Percentiles rank a stretch among this genome's conserved stretches.
phyloP scores from a whole-genome alignment of 2,797 vertebrate genomes.

The Enteromius afrohamiltoni region DNA sequence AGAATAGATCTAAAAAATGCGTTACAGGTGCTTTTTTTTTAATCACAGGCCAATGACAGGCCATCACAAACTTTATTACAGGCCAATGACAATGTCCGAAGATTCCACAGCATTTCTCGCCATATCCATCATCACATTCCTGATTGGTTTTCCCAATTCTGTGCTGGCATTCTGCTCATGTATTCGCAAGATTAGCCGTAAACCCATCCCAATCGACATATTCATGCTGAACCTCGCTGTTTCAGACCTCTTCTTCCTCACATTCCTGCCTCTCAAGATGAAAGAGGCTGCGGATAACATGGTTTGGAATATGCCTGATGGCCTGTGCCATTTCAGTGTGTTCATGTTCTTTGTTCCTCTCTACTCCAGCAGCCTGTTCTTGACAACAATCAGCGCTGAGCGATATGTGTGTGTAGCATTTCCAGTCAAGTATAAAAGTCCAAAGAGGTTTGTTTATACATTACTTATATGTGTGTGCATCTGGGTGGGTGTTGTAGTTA shows the following conservation, averaged over 20 bases:
- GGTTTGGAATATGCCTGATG: slow-evolving; percentile 66
- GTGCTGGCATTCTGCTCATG: slow-evolving; percentile 69
- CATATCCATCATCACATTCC: slow-evolving; percentile 70
- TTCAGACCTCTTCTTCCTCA: slow-evolving; percentile 72
- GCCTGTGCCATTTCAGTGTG: slow-evolving; percentile 66
- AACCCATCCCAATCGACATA: slow-evolving; percentile 68
- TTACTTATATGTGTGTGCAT: slow-evolving; percentile 61
- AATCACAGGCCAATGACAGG: too few relatives aligned
- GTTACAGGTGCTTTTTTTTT: slow-evolving; percentile 4
- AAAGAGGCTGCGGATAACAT: slow-evolving; percentile 60
- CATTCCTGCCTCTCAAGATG: slow-evolving; percentile 71
- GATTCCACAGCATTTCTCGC: slow-evolving; percentile 59
- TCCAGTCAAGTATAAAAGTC: slow-evolving; percentile 69
- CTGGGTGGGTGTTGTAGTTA: slow-evolving; percentile 57
- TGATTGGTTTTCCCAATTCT: slow-evolving; percentile 74
- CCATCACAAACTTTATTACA: not conserved
- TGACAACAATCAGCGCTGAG: slow-evolving; percentile 71
- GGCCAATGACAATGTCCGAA: not conserved
- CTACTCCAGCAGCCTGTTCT: slow-evolving; percentile 72
- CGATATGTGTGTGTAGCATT: slow-evolving; percentile 74
- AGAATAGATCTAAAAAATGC: not conserved
- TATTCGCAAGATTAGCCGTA: slow-evolving; percentile 66
- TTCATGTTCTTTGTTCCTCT: slow-evolving; percentile 74
- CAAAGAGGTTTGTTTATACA: slow-evolving; percentile 56
- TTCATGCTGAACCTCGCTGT: slow-evolving; percentile 73